Evolutionary conservation across 2,797 vertebrate species (phyloP).

Genomic region (Decapterus maruadsi): DNA sequence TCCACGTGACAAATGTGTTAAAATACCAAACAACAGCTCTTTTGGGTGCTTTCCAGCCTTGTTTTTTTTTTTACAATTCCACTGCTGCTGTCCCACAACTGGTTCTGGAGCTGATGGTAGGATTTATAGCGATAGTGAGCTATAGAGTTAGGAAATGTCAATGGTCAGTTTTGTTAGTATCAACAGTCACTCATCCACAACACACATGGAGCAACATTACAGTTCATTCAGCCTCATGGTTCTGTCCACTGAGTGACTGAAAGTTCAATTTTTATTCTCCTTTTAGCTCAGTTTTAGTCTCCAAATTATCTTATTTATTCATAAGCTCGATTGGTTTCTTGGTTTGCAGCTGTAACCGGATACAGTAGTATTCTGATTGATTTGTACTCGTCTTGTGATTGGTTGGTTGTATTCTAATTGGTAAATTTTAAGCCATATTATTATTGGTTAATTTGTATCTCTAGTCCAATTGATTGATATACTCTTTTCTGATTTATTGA

Average conservation of each 20-base stretch:
- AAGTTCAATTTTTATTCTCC: neutral
- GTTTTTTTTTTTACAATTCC: neutral
- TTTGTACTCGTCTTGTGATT: too few species aligned
- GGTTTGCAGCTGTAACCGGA: too few species aligned
- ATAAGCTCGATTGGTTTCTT: too few species aligned
- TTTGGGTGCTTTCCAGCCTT: neutral
- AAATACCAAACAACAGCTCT: neutral
- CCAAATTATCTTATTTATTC: neutral
- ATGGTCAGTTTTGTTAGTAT: neutral
- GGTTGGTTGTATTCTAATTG: too few species aligned
- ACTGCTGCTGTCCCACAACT: neutral
- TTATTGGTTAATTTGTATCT: too few species aligned
- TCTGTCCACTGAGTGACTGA: neutral
- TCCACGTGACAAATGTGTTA: conserved; percentile 12
- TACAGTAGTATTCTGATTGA: too few species aligned
- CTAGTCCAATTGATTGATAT: too few species aligned
- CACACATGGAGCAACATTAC: neutral
- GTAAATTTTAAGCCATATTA: too few species aligned
- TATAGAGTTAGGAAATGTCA: neutral
- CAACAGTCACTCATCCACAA: neutral
- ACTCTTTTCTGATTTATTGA: too few species aligned
- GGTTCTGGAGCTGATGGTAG: neutral
- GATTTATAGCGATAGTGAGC: neutral
- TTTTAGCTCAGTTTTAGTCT: conserved; percentile 5
- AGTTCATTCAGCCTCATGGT: neutral